Conservation (phyloP, 1,140 invertebrate species). For the Caerostris extrusa region DNA sequence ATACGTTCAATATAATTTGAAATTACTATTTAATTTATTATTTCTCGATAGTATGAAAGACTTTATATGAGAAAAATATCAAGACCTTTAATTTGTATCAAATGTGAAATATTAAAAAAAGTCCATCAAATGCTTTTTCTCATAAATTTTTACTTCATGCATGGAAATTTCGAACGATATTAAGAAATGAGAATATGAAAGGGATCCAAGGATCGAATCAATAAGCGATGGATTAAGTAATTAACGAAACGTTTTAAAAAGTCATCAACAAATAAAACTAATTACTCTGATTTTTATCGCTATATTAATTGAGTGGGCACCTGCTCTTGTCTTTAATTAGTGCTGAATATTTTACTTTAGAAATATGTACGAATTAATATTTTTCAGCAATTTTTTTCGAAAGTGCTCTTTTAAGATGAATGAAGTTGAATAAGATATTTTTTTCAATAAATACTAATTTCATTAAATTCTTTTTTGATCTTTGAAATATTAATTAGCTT, state of each 20-base stretch:
- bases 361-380: no score
- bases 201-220: background rate
- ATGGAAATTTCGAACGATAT: background rate
- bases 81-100: background rate
- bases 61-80: background rate
- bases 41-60: background rate
- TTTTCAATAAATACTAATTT: no score
- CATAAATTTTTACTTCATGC: background rate
- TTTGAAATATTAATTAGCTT: no score
- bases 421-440: no score
- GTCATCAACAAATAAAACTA: background rate
- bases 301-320: background rate
- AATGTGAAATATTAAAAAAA: background rate
- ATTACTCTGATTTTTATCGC: background rate
- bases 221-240: background rate
- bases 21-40: background rate
- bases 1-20: no score
- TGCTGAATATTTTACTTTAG: background rate
- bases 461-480: no score
- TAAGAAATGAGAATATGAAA: background rate
- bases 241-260: background rate
- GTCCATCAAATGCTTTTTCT: background rate
- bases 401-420: no score
- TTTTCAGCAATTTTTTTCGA: no score
- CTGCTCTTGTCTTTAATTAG: background rate